phyloP scores from a whole-genome alignment of 2,797 vertebrate species.

The Uromys caudimaculatus region DNA sequence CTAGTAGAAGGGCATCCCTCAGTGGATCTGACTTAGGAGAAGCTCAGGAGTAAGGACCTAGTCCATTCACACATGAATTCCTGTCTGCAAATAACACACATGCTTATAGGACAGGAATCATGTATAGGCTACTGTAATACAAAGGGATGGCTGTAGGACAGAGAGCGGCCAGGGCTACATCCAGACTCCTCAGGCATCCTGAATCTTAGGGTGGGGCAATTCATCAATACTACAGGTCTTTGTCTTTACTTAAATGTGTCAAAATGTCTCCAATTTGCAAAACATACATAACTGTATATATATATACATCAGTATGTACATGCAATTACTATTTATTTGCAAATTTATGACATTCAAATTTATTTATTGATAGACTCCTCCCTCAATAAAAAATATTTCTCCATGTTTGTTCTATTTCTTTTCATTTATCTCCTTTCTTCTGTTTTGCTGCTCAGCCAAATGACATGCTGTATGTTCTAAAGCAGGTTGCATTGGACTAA shows the following conservation, averaged over 20 bases:
- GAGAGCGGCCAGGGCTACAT: not conserved
- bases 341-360: conserved; percentile 7
- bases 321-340: conserved; percentile 6
- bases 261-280: not conserved
- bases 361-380: not conserved
- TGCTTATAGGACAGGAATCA: not conserved
- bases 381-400: not conserved
- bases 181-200: not conserved
- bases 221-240: not conserved
- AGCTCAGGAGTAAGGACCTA: not conserved
- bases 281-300: not conserved
- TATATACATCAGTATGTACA: not conserved
- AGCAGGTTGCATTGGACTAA: conserved; percentile 71
- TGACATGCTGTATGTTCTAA: conserved; percentile 67
- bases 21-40: not conserved
- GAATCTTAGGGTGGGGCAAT: not conserved
- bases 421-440: conserved; percentile 44
- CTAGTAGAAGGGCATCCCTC: not conserved
- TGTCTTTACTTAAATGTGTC: not conserved
- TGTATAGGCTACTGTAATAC: rapidly evolving
- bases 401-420: conserved; percentile 23
- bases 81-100: not conserved
- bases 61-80: not conserved
- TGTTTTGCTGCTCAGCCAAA: conserved; percentile 61
- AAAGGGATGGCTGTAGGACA: not conserved